Base-by-base conservation (phyloP, 2,113 vertebrate species). In the Scomber scombrus region DNA sequence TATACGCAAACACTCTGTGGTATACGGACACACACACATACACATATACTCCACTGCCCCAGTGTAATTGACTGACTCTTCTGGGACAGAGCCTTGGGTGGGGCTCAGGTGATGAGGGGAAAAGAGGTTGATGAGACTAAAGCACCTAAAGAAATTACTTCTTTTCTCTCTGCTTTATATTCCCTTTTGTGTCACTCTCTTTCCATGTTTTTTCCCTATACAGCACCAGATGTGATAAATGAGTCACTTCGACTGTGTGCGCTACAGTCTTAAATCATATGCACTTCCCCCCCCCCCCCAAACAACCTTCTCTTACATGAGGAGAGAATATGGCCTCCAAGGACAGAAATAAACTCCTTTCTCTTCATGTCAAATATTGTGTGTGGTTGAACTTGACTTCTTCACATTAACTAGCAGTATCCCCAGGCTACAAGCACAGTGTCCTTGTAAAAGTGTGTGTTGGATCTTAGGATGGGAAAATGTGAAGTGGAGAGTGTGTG, bases 161-260 rank as follows among this genome's bases (percentile, higher is more conserved):
- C 52, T 74, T 78, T 82, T 76, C 84, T 85, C 58, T 85, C 52
- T 62, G 57, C 31, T 84, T 86, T 54, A 47, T 81, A 80, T 86
- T 86, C 70, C 70, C 54, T 71, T 84, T 78, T 69, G 60, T 81
- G 55, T 91, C 82, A 68, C 50, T 77, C 47, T 21, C 55, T 78
- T 61, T 50, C 46, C 3, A 1, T 7, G 31, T n/a, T 23, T 55
- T 57, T 31, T 29, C 69, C 75, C 40, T 1, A 3, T 51, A 45
- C 58, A 26, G 23, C 64, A 81, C 66, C 69, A 74, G 50, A 65
- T 90, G 78, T 93, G 88, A 91, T 89, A 82, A 88, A 93, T 88
- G 91, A 91, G 69, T 69, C 85, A 71, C 85, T 78, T 69, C 4
- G 10, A 50, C 78, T 0, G 1, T 55, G 66, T 11, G 4, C 14